phyloP scores from a whole-genome alignment of 2,888 invertebrate species.

The Drosophila niveifrons region DNA sequence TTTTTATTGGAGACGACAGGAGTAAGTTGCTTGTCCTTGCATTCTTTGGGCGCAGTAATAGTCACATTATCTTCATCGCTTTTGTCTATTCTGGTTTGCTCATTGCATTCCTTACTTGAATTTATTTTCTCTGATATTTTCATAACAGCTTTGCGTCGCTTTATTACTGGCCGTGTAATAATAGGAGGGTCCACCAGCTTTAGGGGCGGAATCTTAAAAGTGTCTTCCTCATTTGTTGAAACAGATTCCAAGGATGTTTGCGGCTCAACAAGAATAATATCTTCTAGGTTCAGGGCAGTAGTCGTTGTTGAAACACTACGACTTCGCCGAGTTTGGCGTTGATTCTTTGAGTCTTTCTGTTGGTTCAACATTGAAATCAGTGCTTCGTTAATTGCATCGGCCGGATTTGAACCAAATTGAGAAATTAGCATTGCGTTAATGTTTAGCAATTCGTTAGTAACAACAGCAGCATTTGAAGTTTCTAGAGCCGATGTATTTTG shows the following conservation, averaged over 20 bases:
- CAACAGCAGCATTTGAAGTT: constrained; percentile 59
- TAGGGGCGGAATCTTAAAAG: constrained; percentile 41
- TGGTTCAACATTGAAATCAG: constrained; percentile 76
- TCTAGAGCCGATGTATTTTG: not conserved
- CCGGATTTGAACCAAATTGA: constrained; percentile 61
- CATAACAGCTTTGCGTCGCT: constrained; percentile 75
- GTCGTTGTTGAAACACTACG: constrained; percentile 60
- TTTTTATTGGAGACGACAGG: not conserved
- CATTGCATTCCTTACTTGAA: not conserved
- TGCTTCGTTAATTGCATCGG: constrained; percentile 75
- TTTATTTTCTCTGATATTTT: constrained; percentile 50
- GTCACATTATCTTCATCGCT: constrained; percentile 9
- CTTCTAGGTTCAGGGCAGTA: constrained; percentile 73
- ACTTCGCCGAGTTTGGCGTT: constrained; percentile 57
- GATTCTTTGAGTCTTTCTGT: constrained; percentile 71
- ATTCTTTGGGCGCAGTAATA: constrained; percentile 10
- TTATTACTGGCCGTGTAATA: constrained; percentile 77
- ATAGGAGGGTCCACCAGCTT: constrained; percentile 34
- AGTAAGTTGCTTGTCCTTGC: constrained; percentile 7
- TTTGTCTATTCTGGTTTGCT: constrained; percentile 1
- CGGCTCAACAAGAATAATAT: constrained; percentile 82
- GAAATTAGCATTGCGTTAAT: constrained; percentile 63
- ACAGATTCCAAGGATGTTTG: constrained; percentile 40
- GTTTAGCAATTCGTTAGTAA: constrained; percentile 60
- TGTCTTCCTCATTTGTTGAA: not conserved